Base-by-base conservation (phyloP, 1,140 invertebrate genomes). In the Cydia amplana region DNA sequence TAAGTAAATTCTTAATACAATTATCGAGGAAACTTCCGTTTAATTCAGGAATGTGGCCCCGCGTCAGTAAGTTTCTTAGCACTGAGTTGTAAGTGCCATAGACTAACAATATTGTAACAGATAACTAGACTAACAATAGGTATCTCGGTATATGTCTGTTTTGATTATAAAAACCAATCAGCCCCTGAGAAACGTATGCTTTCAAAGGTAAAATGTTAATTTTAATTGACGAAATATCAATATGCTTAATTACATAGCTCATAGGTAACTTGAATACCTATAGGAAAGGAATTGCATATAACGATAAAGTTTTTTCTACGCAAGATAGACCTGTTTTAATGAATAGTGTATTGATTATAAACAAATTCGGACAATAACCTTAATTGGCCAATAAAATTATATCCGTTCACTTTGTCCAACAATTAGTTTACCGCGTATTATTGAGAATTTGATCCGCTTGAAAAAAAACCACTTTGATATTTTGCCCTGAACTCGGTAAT, bases 1-100 rank as follows among this genome's bases (percentile, higher is more conserved):
- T 4, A 70, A 40, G 65, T 18, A 70, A 70, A 70, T 70, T 70
- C n/a, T 70, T 70, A 70, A 70, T 70, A 70, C 65, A 70, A 70
- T 70, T 70, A 70, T 43, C 65, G 65, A 32, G 65, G 28, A 36
- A 36, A 40, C 65, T 70, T 70, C 65, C 65, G 65, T 70, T 70
- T 70, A 70, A 70, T 70, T 36, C 65, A 70, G 65, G 65, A 70
- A 70, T 70, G 65, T 70, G 65, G 65, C 65, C 65, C 16, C 25
- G 28, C 65, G 65, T 70, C 65, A 70, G 32, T 70, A 70, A 40
- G 36, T 23, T 23, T 70, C 65, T 70, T 70, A 70, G 65, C 65
- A 70, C 65, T 70, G 65, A 3, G 55, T 23, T 60, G 55, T 60
- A 20, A 70, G 28, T 9, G 65, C 9, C 65, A 70, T 36, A 70